A percentile compares a stretch with the other conserved stretches of the same genome.
Conservation (phyloP, 2,113 vertebrate genomes). For the Saguinus midas region DNA sequence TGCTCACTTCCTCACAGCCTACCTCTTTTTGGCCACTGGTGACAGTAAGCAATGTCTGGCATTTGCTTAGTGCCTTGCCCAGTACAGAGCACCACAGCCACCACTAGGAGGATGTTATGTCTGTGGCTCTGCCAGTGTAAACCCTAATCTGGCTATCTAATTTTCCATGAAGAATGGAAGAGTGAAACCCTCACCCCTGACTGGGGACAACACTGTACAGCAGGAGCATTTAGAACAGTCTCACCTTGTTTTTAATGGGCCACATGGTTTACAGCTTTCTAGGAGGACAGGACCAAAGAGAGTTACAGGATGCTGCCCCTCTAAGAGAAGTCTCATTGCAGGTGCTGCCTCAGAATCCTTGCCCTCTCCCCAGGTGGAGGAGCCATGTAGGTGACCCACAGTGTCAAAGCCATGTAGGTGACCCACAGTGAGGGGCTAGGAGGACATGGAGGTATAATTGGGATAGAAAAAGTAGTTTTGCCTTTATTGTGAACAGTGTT, state of each 20-base stretch:
- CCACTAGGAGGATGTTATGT: neutral
- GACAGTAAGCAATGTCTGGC: neutral
- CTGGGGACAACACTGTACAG: neutral
- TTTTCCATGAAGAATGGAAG: neutral
- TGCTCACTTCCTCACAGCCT: neutral
- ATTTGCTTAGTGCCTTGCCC: neutral
- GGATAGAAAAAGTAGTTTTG: neutral
- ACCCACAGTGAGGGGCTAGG: neutral
- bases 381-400: too few species aligned
- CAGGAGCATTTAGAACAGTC: neutral
- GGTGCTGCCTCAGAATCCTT: neutral
- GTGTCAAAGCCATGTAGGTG: neutral
- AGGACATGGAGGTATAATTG: fast-evolving
- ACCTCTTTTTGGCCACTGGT: neutral
- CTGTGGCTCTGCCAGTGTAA: neutral
- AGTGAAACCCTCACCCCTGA: neutral
- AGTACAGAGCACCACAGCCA: too few species aligned
- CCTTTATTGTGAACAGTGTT: neutral
- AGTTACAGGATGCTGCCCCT: neutral
- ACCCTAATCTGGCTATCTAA: neutral
- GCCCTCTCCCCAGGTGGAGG: neutral
- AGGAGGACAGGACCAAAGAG: neutral
- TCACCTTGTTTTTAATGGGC: neutral
- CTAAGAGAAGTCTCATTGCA: neutral
- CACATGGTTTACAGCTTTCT: neutral